phyloP scores from a whole-genome alignment of 2,888 invertebrate genomes.

The Muscina levida region DNA sequence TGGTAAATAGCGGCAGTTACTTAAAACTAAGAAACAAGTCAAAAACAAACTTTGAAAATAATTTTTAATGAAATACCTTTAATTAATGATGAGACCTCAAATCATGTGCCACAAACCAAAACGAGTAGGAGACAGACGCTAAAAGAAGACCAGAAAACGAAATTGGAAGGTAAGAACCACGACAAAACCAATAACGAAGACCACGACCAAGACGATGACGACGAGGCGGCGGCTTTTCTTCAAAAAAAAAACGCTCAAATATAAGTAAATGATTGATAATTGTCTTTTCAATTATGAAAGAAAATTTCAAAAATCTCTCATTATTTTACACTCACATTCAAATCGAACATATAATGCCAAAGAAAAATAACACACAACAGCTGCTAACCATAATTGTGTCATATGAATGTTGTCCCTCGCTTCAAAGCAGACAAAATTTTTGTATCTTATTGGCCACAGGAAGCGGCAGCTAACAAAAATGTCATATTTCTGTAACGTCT shows the following conservation, averaged over 20 bases:
- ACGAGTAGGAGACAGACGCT: constrained; percentile 12
- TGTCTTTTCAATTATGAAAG: constrained; percentile 31
- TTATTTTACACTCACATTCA: too few relatives aligned
- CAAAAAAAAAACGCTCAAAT: constrained; percentile 8
- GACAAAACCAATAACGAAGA: neutral
- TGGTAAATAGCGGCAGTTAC: constrained; percentile 21
- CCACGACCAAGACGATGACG: neutral
- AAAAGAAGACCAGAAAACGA: neutral
- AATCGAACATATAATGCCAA: too few relatives aligned
- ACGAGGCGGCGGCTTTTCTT: neutral
- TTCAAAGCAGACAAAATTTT: neutral
- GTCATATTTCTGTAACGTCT: neutral
- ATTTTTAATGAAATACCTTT: constrained; percentile 38
- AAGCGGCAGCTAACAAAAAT: neutral
- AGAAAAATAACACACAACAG: neutral
- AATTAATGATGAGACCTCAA: constrained; percentile 47
- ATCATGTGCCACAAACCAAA: neutral
- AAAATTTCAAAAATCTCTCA: constrained; percentile 30
- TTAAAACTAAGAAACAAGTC: too few relatives aligned
- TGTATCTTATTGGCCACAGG: constrained; percentile 6
- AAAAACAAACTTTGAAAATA: constrained; percentile 22
- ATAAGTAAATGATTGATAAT: constrained; percentile 47
- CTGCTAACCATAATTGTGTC: neutral
- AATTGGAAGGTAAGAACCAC: too few relatives aligned
- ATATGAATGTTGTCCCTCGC: too few relatives aligned